Evolutionary conservation across 1,140 invertebrate species (phyloP).

Genomic region (Heliconius himera): DNA sequence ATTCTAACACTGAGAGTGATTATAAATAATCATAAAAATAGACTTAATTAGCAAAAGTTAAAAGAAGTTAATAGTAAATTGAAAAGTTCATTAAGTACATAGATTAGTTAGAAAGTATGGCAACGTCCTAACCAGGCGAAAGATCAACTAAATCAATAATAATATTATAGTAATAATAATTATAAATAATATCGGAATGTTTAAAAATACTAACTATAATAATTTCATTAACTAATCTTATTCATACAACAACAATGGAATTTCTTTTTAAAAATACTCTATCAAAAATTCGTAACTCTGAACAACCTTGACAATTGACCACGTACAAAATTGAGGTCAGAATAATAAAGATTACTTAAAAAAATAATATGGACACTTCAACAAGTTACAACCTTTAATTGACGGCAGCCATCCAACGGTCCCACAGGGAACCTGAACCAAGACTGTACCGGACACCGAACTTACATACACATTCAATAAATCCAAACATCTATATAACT

Average conservation of each 20-base stretch:
- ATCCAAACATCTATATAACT: constrained; percentile 52
- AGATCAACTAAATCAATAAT: constrained; percentile 30
- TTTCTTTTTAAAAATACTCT: constrained; percentile 69
- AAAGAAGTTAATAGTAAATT: constrained; percentile 1
- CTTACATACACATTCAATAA: constrained; percentile 57
- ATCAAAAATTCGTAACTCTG: constrained; percentile 74
- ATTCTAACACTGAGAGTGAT: constrained; percentile 68
- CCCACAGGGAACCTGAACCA: constrained; percentile 53
- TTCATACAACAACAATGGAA: constrained; percentile 66
- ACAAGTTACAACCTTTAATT: constrained; percentile 72
- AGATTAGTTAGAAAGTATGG: constrained; percentile 63
- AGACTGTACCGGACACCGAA: constrained; percentile 53
- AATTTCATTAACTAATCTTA: constrained; percentile 45
- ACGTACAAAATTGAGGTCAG: constrained; percentile 47
- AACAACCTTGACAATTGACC: constrained; percentile 61
- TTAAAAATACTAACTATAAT: constrained; percentile 45
- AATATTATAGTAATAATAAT: constrained; percentile 2
- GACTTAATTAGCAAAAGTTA: constrained; percentile 37
- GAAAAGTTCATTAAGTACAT: constrained; percentile 67
- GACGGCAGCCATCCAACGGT: constrained; percentile 67
- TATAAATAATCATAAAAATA: constrained; percentile 49
- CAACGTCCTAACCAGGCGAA: constrained; percentile 53
- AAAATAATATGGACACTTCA: constrained; percentile 77
- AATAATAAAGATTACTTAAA: constrained; percentile 69
- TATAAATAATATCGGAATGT: constrained; percentile 73